Conservation (phyloP, 2,888 invertebrate species). For the Branchellion lobata region DNA sequence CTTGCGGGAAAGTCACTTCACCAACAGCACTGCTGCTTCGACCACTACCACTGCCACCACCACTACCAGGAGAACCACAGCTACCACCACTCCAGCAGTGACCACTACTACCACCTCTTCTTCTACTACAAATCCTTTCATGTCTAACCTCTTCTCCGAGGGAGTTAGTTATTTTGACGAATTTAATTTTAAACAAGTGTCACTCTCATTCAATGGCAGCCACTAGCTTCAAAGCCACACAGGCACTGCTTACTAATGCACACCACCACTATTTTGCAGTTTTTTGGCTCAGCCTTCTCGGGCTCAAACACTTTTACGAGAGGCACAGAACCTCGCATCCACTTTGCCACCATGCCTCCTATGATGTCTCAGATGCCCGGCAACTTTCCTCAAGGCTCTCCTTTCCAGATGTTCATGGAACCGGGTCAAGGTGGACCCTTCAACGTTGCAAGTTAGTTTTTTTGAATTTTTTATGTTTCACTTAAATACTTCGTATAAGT, state of each 20-base stretch:
- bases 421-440: slow-evolving; percentile 23
- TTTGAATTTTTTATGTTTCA: too few relatives aligned
- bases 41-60: slow-evolving; percentile 16
- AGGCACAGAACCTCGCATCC: background rate
- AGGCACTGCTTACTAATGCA: too few relatives aligned
- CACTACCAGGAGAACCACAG: slow-evolving; percentile 3
- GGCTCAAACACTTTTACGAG: background rate
- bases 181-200: background rate
- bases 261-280: too few relatives aligned
- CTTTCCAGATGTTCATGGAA: slow-evolving; percentile 44
- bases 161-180: background rate
- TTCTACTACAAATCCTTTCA: background rate
- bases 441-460: background rate
- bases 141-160: background rate
- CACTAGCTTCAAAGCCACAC: too few relatives aligned
- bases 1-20: slow-evolving; percentile 25
- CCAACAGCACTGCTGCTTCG: slow-evolving; percentile 7
- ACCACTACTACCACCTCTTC: slow-evolving; percentile 3
- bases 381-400: background rate
- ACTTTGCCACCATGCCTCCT: background rate
- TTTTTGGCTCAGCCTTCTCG: background rate
- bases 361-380: background rate
- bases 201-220: background rate
- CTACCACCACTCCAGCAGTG: background rate
- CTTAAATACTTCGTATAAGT: background rate